A percentile compares a stretch with the other conserved stretches of the same genome.
Conservation (phyloP, 2,888 invertebrate species). For the Noctuana brunneofusca region DNA sequence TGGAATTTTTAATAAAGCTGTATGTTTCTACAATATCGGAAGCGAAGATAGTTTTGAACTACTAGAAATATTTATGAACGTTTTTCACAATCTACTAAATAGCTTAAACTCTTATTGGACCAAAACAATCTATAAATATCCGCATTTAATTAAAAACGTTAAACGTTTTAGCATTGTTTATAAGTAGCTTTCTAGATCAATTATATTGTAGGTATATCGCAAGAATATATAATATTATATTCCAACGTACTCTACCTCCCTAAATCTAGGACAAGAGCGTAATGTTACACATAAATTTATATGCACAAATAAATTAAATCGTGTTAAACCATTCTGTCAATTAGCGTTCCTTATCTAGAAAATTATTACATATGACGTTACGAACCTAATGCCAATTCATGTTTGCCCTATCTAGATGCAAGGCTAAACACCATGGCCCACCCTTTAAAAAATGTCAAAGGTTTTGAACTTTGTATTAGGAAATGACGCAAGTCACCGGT, state of each 20-base stretch:
- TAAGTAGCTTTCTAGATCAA: not conserved
- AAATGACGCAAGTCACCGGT: not conserved
- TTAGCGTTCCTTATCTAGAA: slow-evolving; percentile 19
- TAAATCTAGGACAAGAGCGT: not conserved
- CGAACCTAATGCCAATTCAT: slow-evolving; percentile 24
- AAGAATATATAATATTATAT: not conserved
- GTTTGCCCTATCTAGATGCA: slow-evolving; percentile 23
- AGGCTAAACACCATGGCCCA: slow-evolving; percentile 3
- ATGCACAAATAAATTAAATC: slow-evolving; percentile 6
- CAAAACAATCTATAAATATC: not conserved
- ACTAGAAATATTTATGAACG: not conserved
- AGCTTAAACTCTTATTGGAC: not conserved
- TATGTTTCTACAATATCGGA: slow-evolving; percentile 12
- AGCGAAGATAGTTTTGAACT: slow-evolving; percentile 7
- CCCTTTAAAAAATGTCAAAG: slow-evolving; percentile 33
- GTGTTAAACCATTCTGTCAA: slow-evolving; percentile 11
- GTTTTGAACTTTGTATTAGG: slow-evolving; percentile 24
- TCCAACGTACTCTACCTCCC: too few relatives aligned
- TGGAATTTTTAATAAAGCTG: slow-evolving; percentile 51
- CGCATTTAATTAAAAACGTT: not conserved
- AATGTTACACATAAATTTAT: not conserved
- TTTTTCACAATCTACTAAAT: not conserved
- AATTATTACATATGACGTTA: slow-evolving; percentile 15
- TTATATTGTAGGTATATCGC: not conserved
- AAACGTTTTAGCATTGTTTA: not conserved